Evolutionary conservation across 2,888 invertebrate genomes (phyloP), one percentile per base, ranked within the genome.

Genomic region (Parascotia fuliginaria): DNA sequence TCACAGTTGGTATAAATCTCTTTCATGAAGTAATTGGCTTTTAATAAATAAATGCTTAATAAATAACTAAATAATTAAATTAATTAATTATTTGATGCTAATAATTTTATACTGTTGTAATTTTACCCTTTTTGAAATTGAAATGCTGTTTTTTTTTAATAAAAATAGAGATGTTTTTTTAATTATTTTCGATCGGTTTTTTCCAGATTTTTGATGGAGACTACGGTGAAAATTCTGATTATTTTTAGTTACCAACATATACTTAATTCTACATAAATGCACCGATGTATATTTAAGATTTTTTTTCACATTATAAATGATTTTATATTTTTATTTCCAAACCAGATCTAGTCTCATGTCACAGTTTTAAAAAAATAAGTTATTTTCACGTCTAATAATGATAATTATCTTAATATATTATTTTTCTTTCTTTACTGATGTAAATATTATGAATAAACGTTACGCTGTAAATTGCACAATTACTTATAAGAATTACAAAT

Each of bases 331-430:
- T 77, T 77, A 77, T 77, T 78, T 83, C 81, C 82, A 84, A 86
- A 89, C 82, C 85, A 79, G 83, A 83, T 92, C 91, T 92, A 92
- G 91, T 92, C 91, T 89, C 83, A 75, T 79, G 83, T 90, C 89
- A 91, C 91, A 91, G 91, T 91, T 91, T 91, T 91, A 90, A 90
- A 70, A 19, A 77, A 52, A 60, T 89, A 89, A 88, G 86, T 87
- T 88, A 82, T 79, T 76, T 70, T 71, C 74, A 65, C 69, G 61
- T 69, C 66, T 70, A 65, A 63, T 65, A 62, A 60, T 71, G 52
- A 55, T 42, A 43, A 39, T 38, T 61, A 45, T 65, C 55, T 56
- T 59, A 65, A 56, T 65, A 57, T 65, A 55, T 65, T 60, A 58
- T 70, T 56, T 68, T 55, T 36, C 42, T 37, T 49, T 44, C 33